Evolutionary conservation across 2,888 invertebrate genomes (phyloP).

Genomic region (Argyresthia goedartella): DNA sequence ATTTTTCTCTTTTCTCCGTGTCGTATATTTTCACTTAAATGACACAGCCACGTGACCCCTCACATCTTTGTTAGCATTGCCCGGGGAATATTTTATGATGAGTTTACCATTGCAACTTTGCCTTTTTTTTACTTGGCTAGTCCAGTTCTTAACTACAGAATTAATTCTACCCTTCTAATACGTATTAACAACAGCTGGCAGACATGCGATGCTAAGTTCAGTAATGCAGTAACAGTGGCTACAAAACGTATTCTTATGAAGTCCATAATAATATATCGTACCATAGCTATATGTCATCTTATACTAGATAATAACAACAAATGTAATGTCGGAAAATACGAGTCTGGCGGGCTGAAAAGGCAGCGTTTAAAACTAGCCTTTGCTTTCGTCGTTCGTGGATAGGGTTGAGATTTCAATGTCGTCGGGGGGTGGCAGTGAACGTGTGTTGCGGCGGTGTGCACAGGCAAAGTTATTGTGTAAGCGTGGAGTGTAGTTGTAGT

Average conservation of each 20-base stretch:
- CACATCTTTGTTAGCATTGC: conserved; percentile 38
- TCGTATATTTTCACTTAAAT: conserved; percentile 70
- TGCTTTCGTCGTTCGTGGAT: conserved; percentile 41
- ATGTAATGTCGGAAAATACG: conserved; percentile 42
- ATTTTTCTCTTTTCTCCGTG: conserved; percentile 60
- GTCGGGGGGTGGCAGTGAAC: conserved; percentile 32
- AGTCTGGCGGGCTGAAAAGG: conserved; percentile 35
- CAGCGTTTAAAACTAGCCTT: conserved; percentile 26
- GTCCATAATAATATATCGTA: conserved; percentile 25
- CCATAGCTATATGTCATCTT: conserved; percentile 57
- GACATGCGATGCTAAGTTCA: no score
- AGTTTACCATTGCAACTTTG: neutral
- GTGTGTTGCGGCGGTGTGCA: conserved; percentile 55
- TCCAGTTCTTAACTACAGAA: no score
- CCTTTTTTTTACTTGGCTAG: no score
- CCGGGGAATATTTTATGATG: neutral
- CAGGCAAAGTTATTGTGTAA: conserved; percentile 44
- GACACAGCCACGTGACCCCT: conserved; percentile 58
- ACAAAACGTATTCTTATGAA: neutral
- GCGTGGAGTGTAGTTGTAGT: conserved; percentile 32
- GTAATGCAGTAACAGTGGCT: no score
- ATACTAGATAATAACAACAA: conserved; percentile 47
- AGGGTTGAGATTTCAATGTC: conserved; percentile 48
- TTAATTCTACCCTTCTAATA: no score
- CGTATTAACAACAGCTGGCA: no score